Conservation (phyloP, 2,888 invertebrate genomes). For the Dorcus parallelipipedus region DNA sequence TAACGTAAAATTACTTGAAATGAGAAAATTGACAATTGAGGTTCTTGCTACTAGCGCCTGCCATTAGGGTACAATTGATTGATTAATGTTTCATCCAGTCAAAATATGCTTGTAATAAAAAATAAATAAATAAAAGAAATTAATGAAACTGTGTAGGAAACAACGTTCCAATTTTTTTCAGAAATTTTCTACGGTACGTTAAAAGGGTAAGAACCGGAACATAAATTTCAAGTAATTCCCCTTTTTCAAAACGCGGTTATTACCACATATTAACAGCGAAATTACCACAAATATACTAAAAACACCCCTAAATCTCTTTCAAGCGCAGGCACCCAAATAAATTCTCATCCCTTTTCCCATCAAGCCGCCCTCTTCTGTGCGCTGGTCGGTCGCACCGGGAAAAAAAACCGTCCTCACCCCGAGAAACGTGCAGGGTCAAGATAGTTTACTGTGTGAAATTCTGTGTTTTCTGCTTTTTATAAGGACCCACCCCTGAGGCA, state of each 20-base stretch:
- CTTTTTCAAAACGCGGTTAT: constrained; percentile 21
- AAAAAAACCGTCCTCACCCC: constrained; percentile 18
- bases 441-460: constrained; percentile 43
- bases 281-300: constrained; percentile 44
- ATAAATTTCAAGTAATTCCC: neutral
- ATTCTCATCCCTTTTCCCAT: constrained; percentile 1
- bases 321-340: constrained; percentile 7
- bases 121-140: too few species aligned
- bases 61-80: too few species aligned
- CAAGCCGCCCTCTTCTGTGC: neutral
- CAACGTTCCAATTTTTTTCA: too few species aligned
- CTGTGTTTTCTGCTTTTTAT: constrained; percentile 40
- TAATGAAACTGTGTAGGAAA: too few species aligned
- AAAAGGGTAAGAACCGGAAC: too few species aligned
- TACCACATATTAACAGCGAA: constrained; percentile 45
- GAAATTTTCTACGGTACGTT: too few species aligned
- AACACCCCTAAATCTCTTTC: constrained; percentile 36
- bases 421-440: constrained; percentile 23
- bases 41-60: too few species aligned
- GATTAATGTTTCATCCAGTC: too few species aligned
- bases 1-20: too few species aligned
- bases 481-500: constrained; percentile 35
- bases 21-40: too few species aligned
- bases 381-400: constrained; percentile 6
- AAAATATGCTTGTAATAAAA: too few species aligned